phyloP scores from a whole-genome alignment of 2,113 vertebrate species.

The Mus musculus region DNA sequence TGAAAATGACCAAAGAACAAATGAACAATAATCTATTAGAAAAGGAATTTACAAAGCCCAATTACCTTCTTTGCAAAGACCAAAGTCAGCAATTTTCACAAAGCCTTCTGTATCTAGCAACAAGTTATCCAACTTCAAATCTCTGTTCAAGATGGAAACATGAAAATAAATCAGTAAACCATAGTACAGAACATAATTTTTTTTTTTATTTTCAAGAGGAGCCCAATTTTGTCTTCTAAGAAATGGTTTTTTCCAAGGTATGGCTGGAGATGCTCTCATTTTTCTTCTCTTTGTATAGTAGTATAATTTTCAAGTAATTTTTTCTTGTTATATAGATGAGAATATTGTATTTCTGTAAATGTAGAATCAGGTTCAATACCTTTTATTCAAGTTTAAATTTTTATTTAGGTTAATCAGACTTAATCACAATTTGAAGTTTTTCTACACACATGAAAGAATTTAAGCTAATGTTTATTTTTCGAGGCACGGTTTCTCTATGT shows the following conservation, averaged over 20 bases:
- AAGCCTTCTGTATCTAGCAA: constrained; percentile 98
- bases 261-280: constrained; percentile 5
- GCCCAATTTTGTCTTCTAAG: neutral
- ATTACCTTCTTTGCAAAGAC: constrained; percentile 99
- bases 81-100: constrained; percentile 99
- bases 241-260: constrained; percentile 35
- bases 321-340: neutral
- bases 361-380: neutral
- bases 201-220: constrained; percentile 49
- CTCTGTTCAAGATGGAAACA: constrained; percentile 87
- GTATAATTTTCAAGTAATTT: constrained; percentile 32
- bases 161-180: constrained; percentile 60
- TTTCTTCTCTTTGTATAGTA: constrained; percentile 34
- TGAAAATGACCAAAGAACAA: constrained; percentile 65
- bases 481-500: neutral
- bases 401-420: constrained; percentile 2
- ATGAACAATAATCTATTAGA: constrained; percentile 51
- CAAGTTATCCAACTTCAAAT: constrained; percentile 99
- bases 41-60: constrained; percentile 42
- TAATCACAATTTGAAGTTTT: constrained; percentile 44
- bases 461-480: neutral
- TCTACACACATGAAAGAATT: constrained; percentile 5
- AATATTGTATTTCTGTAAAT: constrained; percentile 42
- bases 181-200: constrained; percentile 47
- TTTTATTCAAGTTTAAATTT: constrained; percentile 50